Base-by-base conservation (phyloP, 2,797 vertebrate genomes). In the Cynodonichthys magdalenae region DNA sequence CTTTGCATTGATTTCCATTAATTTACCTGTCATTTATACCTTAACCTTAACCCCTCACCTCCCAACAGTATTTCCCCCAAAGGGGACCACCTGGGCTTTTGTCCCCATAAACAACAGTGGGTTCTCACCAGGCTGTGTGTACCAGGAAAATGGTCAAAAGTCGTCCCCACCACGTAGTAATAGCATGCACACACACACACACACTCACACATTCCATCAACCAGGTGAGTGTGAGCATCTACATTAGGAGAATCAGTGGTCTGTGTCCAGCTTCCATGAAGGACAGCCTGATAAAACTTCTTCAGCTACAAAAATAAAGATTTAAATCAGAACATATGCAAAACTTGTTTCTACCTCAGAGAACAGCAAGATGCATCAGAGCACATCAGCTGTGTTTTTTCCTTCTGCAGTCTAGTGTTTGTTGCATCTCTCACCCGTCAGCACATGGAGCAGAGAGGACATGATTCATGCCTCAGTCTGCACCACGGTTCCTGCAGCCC, bases 241-340 rank as follows among this genome's bases (percentile, higher is more conserved):
- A 19, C 60, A 67, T 20, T 31, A 44, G 34, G 12, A 47, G 52
- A 66, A 71, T 70, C 79, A 86, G 78, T 74, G 82, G 75, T 56
- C 34, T 24, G 20, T 61, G 19, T 62, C 1, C 6, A 3, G 11
- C 11, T 73, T 41, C 36, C 55, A 61, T 60, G 19, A 56, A 85
- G 59, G 71, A 70, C 41, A 20, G 60, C 53, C 55, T 15, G 17
- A 10, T 15, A 17, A 19, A 18, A 56, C 42, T 53, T 31, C 59
- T 49, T 51, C 60, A 72, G 62, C 58, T 52, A 20, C 58, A 20
- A 53, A 51, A 44, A 18, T 18, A 5, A 31, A 20, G n/a, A 14
- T 12, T 11, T 29, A n/a, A 46, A 15, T 45, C 14, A 36, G 7
- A 60, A 41, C 47, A 53, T 11, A 52, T 24, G 48, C 45, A 52